phyloP scores from a whole-genome alignment of 2,888 invertebrate genomes.

The Torymus tubicola region DNA sequence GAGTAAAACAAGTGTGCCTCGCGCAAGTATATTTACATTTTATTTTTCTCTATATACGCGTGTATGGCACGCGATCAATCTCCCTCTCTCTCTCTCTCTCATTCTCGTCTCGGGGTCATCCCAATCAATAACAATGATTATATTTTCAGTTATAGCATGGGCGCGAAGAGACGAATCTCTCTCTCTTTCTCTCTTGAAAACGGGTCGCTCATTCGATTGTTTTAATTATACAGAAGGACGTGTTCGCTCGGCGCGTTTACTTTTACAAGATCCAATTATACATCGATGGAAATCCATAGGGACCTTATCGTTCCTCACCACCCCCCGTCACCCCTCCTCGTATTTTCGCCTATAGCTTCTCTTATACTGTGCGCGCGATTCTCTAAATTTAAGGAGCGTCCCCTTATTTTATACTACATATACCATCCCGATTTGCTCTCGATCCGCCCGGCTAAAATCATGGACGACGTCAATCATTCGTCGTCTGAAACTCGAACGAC shows the following conservation, averaged over 20 bases:
- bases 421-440: too few relatives aligned
- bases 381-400: too few relatives aligned
- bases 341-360: too few relatives aligned
- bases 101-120: slow-evolving; percentile 49
- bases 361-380: too few relatives aligned
- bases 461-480: not conserved
- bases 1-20: not conserved
- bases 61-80: slow-evolving; percentile 19
- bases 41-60: slow-evolving; percentile 23
- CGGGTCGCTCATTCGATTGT: slow-evolving; percentile 44
- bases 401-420: too few relatives aligned
- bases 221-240: slow-evolving; percentile 47
- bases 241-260: slow-evolving; percentile 21
- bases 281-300: not conserved
- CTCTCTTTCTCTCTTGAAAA: slow-evolving; percentile 4
- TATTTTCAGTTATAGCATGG: slow-evolving; percentile 43
- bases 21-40: slow-evolving; percentile 25
- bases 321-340: too few relatives aligned
- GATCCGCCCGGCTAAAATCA: too few relatives aligned
- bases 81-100: not conserved
- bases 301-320: too few relatives aligned
- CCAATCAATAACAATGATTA: slow-evolving; percentile 56
- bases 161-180: not conserved
- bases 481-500: slow-evolving; percentile 2
- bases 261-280: slow-evolving; percentile 47